A percentile compares a stretch with the other conserved stretches of the same genome.
Evolutionary conservation across 2,113 vertebrate genomes (phyloP).

Genomic region (Eulemur rufifrons): DNA sequence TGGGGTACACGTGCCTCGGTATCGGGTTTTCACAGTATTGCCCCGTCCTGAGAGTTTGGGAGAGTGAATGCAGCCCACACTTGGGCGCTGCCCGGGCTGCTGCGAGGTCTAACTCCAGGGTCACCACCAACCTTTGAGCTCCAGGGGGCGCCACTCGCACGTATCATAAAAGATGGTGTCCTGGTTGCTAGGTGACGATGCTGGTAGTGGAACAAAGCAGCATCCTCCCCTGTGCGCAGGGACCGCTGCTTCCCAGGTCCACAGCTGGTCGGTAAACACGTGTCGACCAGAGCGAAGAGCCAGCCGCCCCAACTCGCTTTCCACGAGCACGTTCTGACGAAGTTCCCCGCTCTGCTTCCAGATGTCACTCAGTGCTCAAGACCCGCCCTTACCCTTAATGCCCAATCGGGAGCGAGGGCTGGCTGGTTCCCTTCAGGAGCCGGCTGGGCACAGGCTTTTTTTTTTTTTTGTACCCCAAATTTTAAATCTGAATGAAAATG

Average conservation of each 20-base stretch:
- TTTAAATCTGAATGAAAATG: neutral
- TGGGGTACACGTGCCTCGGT: too few species aligned
- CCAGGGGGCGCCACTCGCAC: neutral
- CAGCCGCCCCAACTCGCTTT: neutral
- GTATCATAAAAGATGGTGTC: neutral
- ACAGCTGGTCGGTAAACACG: neutral
- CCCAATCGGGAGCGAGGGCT: neutral
- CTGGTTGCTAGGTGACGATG: neutral
- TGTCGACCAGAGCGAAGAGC: too few species aligned
- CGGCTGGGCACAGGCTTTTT: neutral
- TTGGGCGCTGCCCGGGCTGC: accelerated
- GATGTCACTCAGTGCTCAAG: neutral
- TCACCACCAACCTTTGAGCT: neutral
- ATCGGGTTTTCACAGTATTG: too few species aligned
- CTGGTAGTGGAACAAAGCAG: neutral
- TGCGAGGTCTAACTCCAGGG: neutral
- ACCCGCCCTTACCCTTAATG: neutral
- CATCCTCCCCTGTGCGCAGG: neutral
- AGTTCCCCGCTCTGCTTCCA: neutral
- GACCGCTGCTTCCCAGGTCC: neutral
- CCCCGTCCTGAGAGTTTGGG: neutral
- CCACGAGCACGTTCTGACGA: neutral
- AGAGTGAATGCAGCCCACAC: too few species aligned
- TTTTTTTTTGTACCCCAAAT: neutral
- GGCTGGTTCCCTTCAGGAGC: accelerated